These are phyloP conservation scores for Gonioctena quinquepunctata DNA, from an alignment of 1,140 invertebrate species.

Conservation along the genomic window DNA sequence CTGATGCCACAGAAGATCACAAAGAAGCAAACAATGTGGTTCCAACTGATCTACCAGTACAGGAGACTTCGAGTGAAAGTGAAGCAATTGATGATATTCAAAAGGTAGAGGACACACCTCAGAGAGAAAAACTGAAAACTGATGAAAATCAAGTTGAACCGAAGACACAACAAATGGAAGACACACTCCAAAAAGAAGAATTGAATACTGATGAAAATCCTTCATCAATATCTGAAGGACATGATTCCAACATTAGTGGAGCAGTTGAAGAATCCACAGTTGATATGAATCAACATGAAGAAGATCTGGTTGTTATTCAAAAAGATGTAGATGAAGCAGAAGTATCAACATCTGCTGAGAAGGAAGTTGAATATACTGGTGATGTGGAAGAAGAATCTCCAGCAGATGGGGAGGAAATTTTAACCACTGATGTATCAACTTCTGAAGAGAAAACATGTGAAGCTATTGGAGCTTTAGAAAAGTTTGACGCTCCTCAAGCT, in stretches of 20 bases:
- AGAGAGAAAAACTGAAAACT: not conserved
- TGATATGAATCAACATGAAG: not conserved
- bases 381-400: not conserved
- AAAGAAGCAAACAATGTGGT: not conserved
- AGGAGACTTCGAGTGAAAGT: too few species aligned
- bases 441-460: too few species aligned
- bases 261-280: not conserved
- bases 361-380: not conserved
- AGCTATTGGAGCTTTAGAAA: too few species aligned
- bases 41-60: not conserved
- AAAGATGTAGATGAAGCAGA: not conserved
- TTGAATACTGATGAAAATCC: too few species aligned
- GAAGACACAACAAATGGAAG: not conserved
- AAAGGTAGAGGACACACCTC: not conserved
- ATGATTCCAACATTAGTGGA: not conserved
- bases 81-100: not conserved
- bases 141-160: not conserved
- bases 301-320: not conserved
- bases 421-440: too few species aligned
- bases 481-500: too few species aligned
- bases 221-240: not conserved
- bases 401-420: too few species aligned
- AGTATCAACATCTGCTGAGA: not conserved
- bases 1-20: not conserved
- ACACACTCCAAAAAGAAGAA: too few species aligned